These are phyloP conservation scores for Oasisia sp. DNA, from an alignment of 2,888 invertebrate genomes.

Conservation along the genomic window DNA sequence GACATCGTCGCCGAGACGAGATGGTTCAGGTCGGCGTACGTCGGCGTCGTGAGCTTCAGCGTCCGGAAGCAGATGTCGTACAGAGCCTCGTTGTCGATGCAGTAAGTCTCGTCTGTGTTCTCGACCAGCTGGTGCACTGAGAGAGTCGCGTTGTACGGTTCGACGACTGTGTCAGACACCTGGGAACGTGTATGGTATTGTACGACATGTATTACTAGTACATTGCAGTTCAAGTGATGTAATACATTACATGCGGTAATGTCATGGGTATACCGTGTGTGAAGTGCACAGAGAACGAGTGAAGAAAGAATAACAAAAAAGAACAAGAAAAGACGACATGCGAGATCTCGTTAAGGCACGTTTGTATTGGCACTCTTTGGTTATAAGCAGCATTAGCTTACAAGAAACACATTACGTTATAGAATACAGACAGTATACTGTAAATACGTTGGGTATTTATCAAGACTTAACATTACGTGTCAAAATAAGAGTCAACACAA, in stretches of 20 bases:
- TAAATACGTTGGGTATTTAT: too few species aligned
- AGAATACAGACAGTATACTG: too few species aligned
- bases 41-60: constrained; percentile 25
- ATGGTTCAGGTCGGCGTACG: constrained; percentile 82
- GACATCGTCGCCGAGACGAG: constrained; percentile 72
- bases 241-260: neutral
- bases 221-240: neutral
- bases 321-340: too few species aligned
- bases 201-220: neutral
- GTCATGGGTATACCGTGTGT: too few species aligned
- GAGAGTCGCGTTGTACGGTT: constrained; percentile 84
- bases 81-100: constrained; percentile 73
- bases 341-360: too few species aligned
- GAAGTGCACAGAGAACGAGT: too few species aligned
- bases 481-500: too few species aligned
- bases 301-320: too few species aligned
- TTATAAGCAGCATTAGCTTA: too few species aligned
- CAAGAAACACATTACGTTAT: too few species aligned
- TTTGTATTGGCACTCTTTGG: too few species aligned
- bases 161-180: constrained; percentile 77
- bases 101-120: constrained; percentile 88
- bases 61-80: constrained; percentile 60
- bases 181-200: constrained; percentile 34
- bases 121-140: constrained; percentile 76
- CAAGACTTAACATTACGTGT: too few species aligned